Evolutionary conservation across 1,140 invertebrate genomes (phyloP), one percentile per base, ranked within the genome.

Genomic region (Drosophila saltans): DNA sequence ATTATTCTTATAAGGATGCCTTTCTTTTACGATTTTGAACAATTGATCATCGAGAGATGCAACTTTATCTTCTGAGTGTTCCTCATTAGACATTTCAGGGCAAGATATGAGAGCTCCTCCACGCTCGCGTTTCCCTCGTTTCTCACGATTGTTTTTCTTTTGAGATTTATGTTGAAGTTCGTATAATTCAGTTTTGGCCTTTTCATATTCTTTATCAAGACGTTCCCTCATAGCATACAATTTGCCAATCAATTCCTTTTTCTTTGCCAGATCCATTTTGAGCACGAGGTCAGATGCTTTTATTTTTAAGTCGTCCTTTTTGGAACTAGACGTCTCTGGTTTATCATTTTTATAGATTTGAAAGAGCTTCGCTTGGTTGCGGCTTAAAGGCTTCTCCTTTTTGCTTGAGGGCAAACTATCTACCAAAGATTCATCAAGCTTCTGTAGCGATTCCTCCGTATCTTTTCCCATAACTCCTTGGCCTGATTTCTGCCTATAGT

Each of bases 91-190:
- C 10, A 26, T 45, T 45, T 45, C 45, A 6, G 40, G 1, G 2
- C 28, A 9, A 2, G 28, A 26, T 2, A 59, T 2, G 9, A 69
- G 59, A 10, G 76, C 75, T 10, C 79, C 79, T 1, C 79, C 79
- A 1, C 60, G 5, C 30, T 67, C 40, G 10, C 52, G 43, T 2
- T 57, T 26, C 1, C 24, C 11, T 11, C 6, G 3, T 45, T 8
- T 2, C 5, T 28, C 0, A 24, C 33, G 8, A 33, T 0, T 45
- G 6, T 8, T 8, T 8, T 57, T 36, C 0, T 9, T 3, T 4
- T 2, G 16, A 16, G 0, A 8, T 21, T 24, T 2, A 0, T 4
- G 0, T 24, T 73, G 21, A 1, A 78, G 40, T 2, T 61, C 40
- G 0, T 36, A 5, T 1, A 82, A 41, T 8, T 82, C 80, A n/a